Base-by-base conservation (phyloP, 1,140 invertebrate genomes). In the Brachionus plicatilis region DNA sequence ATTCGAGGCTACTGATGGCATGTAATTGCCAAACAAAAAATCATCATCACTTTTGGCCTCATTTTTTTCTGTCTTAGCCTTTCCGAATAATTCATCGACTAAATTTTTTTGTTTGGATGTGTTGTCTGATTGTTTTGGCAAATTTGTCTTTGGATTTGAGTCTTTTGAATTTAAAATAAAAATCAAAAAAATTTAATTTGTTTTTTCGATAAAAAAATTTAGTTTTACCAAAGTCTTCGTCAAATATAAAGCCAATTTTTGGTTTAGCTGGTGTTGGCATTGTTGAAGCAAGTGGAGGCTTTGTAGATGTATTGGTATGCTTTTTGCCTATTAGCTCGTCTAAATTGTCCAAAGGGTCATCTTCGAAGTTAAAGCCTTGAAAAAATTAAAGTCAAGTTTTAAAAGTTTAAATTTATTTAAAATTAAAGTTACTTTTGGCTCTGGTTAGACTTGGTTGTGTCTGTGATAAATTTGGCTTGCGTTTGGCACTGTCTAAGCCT, bases 1-100 rank as follows among this genome's bases (percentile, higher is more conserved):
- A 60, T n/a, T 60, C 29, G 33, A 60, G 1, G 29, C 37, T 12
- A 45, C n/a, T 65, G 79, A 82, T 24, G 79, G 79, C 79, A 41
- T 60, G 8, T 82, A 82, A 68, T 27, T 27, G 12, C 79, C 79
- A 11, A 82, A 82, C 50, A 56, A 20, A 82, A 82, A 82, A 68
- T 82, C 53, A 11, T 82, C 79, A 43, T 82, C 79, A 27, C 8
- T 45, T 60, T 47, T 47, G 3, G 43, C 1, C 41, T 76, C n/a
- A n/a, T 3, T 43, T 72, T 37, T 76, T 47, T 76, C 45, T 50
- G 17, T 9, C 20, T 76, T 76, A 7, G 41, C 6, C 24, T 76
- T 76, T 33, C 41, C 41, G 17, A 76, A 76, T 50, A 76, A 11
- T 20, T 76, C 72, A 76, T 76, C 72, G 45, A 76, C 72, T 50